Percentiles rank a stretch among this genome's conserved stretches.
phyloP scores from a whole-genome alignment of 2,888 invertebrate genomes.

The Acronicta psi region DNA sequence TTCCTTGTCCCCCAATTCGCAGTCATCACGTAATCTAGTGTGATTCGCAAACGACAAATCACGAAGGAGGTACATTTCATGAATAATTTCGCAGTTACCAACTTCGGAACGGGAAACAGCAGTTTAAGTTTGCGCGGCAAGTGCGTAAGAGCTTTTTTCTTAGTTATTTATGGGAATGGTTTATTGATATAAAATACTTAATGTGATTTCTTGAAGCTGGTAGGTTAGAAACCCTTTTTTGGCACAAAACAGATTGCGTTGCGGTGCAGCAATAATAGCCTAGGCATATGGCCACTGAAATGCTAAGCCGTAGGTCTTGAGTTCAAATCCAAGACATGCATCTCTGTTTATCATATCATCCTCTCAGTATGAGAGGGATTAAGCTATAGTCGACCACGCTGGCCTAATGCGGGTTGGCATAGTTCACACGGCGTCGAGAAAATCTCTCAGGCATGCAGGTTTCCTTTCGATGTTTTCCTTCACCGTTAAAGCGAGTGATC shows the following conservation, averaged over 20 bases:
- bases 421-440: too few relatives aligned
- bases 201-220: conserved; percentile 8
- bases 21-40: conserved; percentile 27
- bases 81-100: conserved; percentile 56
- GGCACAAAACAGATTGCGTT: too few relatives aligned
- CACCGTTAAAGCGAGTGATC: too few relatives aligned
- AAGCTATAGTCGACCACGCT: too few relatives aligned
- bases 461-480: too few relatives aligned
- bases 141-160: conserved; percentile 17
- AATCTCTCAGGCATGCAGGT: too few relatives aligned
- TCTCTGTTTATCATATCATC: too few relatives aligned
- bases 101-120: conserved; percentile 27
- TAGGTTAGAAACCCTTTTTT: not conserved
- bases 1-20: conserved; percentile 5
- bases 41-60: conserved; percentile 54
- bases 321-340: too few relatives aligned
- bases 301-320: too few relatives aligned
- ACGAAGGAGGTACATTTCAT: conserved; percentile 42
- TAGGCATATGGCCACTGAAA: too few relatives aligned
- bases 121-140: conserved; percentile 36
- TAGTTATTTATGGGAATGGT: conserved; percentile 31
- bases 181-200: conserved; percentile 30
- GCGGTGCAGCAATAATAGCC: not conserved
- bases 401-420: too few relatives aligned
- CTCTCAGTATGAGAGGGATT: too few relatives aligned